Evolutionary conservation across 2,797 vertebrate species (phyloP).

Genomic region (Sebastes wilsoni): DNA sequence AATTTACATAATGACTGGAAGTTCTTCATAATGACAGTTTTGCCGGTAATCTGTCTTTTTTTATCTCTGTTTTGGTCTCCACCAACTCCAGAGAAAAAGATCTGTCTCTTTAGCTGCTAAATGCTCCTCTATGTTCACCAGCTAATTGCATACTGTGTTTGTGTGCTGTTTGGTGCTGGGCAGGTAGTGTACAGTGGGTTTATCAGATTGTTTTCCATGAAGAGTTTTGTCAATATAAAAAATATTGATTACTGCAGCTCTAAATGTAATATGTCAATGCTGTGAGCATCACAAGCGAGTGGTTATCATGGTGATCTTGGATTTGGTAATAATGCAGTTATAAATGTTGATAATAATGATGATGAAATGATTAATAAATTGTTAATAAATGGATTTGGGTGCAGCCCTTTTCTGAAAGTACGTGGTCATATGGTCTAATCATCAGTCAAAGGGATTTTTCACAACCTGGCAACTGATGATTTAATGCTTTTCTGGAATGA

Average conservation of each 20-base stretch:
- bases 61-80: neutral
- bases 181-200: neutral
- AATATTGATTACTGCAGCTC: neutral
- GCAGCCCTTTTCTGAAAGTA: neutral
- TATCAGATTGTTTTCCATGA: neutral
- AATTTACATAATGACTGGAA: neutral
- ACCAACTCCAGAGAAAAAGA: too few species aligned
- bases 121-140: too few species aligned
- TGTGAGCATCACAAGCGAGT: neutral
- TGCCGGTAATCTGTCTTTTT: neutral
- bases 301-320: neutral
- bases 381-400: neutral
- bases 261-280: neutral
- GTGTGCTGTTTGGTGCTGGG: too few species aligned
- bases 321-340: neutral
- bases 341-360: neutral
- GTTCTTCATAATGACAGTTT: too few species aligned
- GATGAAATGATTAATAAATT: neutral
- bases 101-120: too few species aligned
- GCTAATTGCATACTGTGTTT: too few species aligned
- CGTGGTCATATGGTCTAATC: neutral
- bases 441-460: neutral
- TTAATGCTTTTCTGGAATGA: neutral
- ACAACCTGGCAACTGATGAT: neutral
- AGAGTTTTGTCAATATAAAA: neutral